Evolutionary conservation across 2,888 invertebrate genomes (phyloP).

Genomic region (Thymelicus lineola): DNA sequence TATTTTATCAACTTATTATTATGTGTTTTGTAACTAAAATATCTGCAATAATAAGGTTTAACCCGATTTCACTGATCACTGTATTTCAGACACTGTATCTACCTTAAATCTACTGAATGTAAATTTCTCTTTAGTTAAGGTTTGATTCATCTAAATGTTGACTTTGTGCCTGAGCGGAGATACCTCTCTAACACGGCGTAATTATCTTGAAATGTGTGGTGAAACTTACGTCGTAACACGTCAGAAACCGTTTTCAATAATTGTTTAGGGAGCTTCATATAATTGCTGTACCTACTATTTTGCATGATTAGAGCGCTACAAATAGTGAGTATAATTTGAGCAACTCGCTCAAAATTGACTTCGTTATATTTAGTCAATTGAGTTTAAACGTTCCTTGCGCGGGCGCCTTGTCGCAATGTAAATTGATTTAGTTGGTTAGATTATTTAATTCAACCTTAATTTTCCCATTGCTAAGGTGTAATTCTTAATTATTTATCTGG

Average conservation of each 20-base stretch:
- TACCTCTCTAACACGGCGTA: slow-evolving; percentile 28
- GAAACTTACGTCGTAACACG: slow-evolving; percentile 8
- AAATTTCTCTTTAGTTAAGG: slow-evolving; percentile 12
- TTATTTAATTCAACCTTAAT: too few species aligned
- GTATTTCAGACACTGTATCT: background rate
- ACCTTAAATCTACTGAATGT: slow-evolving; percentile 1
- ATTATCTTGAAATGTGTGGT: slow-evolving; percentile 23
- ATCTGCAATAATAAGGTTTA: too few species aligned
- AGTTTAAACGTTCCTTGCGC: too few species aligned
- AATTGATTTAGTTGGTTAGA: too few species aligned
- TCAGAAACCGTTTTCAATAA: slow-evolving; percentile 1
- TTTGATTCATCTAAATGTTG: slow-evolving; percentile 32
- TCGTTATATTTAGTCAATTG: too few species aligned
- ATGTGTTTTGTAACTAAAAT: too few species aligned
- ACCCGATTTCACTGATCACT: background rate
- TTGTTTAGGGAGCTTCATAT: background rate
- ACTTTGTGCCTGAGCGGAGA: slow-evolving; percentile 21
- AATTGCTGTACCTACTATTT: background rate
- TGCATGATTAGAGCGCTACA: background rate
- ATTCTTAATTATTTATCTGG: too few species aligned
- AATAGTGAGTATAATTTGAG: background rate
- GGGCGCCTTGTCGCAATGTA: too few species aligned
- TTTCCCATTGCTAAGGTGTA: too few species aligned
- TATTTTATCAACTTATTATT: too few species aligned
- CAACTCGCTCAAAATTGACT: too few species aligned